These are phyloP conservation scores for Sycophila texana DNA, from an alignment of 2,888 invertebrate species.

Conservation along the genomic window DNA sequence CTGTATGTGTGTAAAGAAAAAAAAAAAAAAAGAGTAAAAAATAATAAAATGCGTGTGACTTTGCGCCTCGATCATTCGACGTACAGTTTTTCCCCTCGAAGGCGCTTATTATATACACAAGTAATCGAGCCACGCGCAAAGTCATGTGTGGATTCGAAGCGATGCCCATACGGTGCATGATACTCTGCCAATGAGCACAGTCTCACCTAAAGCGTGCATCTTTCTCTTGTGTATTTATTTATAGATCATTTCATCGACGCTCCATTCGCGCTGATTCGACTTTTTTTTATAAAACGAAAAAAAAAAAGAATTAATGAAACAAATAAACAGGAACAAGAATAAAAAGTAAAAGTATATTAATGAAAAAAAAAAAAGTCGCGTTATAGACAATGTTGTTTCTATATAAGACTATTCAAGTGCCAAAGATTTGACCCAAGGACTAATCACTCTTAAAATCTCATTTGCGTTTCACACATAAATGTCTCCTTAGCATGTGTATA, in stretches of 20 bases:
- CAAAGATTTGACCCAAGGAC: constrained; percentile 58
- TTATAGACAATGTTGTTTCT: constrained; percentile 57
- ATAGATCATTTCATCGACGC: constrained; percentile 24
- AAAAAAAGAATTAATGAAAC: constrained; percentile 33
- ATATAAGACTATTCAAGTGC: constrained; percentile 58
- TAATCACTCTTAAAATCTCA: constrained; percentile 57
- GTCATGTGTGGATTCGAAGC: constrained; percentile 29
- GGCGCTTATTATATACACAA: not conserved
- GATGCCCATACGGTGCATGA: constrained; percentile 14
- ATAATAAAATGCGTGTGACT: constrained; percentile 4
- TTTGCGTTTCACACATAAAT: constrained; percentile 19
- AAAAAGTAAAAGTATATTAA: constrained; percentile 60
- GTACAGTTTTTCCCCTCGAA: not conserved
- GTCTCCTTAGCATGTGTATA: not conserved
- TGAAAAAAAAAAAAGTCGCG: constrained; percentile 45
- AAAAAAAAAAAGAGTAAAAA: too few relatives aligned
- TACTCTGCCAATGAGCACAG: constrained; percentile 37
- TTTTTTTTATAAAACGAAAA: constrained; percentile 26
- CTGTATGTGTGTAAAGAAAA: constrained; percentile 16
- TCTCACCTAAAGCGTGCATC: constrained; percentile 26
- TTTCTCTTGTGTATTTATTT: constrained; percentile 19
- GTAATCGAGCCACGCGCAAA: constrained; percentile 17
- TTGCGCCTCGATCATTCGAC: constrained; percentile 22
- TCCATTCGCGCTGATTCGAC: constrained; percentile 34
- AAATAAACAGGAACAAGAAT: constrained; percentile 58